Percentiles rank a stretch among this genome's conserved stretches.
Evolutionary conservation across 2,113 vertebrate genomes (phyloP).

Genomic region (Psilopsiagon aymara): DNA sequence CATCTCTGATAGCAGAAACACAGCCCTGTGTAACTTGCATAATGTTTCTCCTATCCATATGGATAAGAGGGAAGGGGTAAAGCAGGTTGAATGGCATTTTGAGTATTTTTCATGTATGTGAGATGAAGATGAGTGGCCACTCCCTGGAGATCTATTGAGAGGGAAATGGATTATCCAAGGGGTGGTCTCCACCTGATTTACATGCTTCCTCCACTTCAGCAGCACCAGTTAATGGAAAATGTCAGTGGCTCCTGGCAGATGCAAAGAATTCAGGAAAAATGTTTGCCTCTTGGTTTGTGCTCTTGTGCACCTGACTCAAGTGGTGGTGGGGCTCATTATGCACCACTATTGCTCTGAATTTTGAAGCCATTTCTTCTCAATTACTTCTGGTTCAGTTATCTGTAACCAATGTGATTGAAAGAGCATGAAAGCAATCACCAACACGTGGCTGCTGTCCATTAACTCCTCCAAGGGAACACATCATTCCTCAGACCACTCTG

Average conservation of each 20-base stretch:
- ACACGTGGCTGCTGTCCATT: neutral
- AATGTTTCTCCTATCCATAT: neutral
- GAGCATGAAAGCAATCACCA: neutral
- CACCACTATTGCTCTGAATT: neutral
- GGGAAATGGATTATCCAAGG: neutral
- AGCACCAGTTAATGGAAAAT: neutral
- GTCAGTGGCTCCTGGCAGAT: neutral
- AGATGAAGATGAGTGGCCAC: neutral
- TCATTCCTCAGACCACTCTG: neutral
- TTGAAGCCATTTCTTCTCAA: slow-evolving; percentile 5
- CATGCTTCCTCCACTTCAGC: neutral
- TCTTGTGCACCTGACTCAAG: neutral
- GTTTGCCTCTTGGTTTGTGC: neutral
- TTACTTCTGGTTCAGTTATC: slow-evolving; percentile 37
- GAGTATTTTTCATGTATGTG: neutral
- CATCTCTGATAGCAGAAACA: neutral
- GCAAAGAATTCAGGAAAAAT: neutral
- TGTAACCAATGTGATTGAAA: slow-evolving; percentile 11
- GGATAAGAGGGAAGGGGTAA: neutral
- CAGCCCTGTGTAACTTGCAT: neutral
- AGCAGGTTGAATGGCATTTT: neutral
- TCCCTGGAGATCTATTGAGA: neutral
- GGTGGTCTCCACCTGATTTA: neutral
- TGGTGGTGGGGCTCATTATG: neutral
- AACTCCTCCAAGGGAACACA: neutral